Evolutionary conservation across 2,888 invertebrate genomes (phyloP).

Genomic region (Dermolepida albohirtum): DNA sequence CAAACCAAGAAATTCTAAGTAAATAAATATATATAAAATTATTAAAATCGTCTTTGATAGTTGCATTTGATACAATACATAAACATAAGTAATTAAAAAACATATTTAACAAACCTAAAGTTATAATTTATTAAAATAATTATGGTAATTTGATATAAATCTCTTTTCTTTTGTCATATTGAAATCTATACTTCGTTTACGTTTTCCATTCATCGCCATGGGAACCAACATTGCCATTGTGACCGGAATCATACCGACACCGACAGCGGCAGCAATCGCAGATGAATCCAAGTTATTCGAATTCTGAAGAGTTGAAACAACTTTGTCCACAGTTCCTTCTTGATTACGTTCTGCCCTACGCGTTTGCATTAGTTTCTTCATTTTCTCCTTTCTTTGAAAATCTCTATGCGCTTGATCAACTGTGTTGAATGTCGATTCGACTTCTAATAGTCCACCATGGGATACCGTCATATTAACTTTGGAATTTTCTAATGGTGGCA

Average conservation of each 20-base stretch:
- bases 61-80: no score
- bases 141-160: no score
- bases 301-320: slow-evolving; percentile 47
- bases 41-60: no score
- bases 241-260: slow-evolving; percentile 84
- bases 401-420: slow-evolving; percentile 73
- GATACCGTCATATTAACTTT: slow-evolving; percentile 75
- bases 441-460: slow-evolving; percentile 81
- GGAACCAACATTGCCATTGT: slow-evolving; percentile 86
- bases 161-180: background rate
- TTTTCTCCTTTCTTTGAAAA: slow-evolving; percentile 60
- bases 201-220: slow-evolving; percentile 75
- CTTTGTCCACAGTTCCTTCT: slow-evolving; percentile 41
- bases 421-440: slow-evolving; percentile 77
- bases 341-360: slow-evolving; percentile 43
- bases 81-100: no score
- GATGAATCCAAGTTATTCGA: slow-evolving; percentile 68
- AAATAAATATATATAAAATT: no score
- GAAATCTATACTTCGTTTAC: slow-evolving; percentile 50
- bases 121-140: no score
- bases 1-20: no score
- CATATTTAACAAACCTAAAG: no score
- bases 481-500: slow-evolving; percentile 75
- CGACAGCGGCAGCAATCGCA: slow-evolving; percentile 78
- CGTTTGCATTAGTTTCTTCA: slow-evolving; percentile 46